Percentiles rank a stretch among this genome's conserved stretches.
Evolutionary conservation across 2,113 vertebrate species (phyloP).

Genomic region (Ploceus nigricollis): DNA sequence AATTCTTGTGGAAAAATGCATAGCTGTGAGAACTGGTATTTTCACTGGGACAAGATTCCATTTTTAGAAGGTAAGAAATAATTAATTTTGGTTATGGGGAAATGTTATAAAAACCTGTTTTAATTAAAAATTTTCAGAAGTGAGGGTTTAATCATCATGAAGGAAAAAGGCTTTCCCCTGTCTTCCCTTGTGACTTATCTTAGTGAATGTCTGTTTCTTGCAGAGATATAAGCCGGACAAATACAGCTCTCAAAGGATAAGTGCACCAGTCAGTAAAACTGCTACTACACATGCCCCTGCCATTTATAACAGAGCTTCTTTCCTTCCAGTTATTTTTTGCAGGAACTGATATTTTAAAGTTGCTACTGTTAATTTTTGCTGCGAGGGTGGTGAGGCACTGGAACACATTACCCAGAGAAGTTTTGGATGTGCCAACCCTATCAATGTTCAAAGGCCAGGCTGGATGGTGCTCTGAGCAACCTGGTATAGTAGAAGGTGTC

Average conservation of each 20-base stretch:
- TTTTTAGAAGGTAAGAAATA: not conserved
- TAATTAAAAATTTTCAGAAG: not conserved
- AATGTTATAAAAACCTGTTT: not conserved
- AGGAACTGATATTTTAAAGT: not conserved
- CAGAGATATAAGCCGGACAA: not conserved
- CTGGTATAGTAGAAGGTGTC: not conserved
- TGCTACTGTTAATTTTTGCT: not conserved
- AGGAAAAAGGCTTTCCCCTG: not conserved
- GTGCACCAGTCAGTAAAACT: not conserved
- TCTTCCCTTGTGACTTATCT: not conserved
- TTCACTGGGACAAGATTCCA: not conserved
- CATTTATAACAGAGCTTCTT: not conserved
- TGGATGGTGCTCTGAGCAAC: not conserved
- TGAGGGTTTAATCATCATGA: not conserved
- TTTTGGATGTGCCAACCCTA: not conserved
- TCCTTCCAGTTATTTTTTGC: not conserved
- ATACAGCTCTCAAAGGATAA: not conserved
- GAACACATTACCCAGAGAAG: rapidly evolving
- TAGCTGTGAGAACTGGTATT: not conserved
- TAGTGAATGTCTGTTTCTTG: not conserved
- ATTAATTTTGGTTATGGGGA: not conserved
- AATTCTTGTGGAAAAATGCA: not conserved
- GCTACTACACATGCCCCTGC: not conserved
- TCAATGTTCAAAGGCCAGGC: not conserved
- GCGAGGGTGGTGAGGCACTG: too few relatives aligned